Evolutionary conservation across 1,140 invertebrate species (phyloP), one percentile per base, ranked within the genome.

Genomic region (Arctopsyche grandis): DNA sequence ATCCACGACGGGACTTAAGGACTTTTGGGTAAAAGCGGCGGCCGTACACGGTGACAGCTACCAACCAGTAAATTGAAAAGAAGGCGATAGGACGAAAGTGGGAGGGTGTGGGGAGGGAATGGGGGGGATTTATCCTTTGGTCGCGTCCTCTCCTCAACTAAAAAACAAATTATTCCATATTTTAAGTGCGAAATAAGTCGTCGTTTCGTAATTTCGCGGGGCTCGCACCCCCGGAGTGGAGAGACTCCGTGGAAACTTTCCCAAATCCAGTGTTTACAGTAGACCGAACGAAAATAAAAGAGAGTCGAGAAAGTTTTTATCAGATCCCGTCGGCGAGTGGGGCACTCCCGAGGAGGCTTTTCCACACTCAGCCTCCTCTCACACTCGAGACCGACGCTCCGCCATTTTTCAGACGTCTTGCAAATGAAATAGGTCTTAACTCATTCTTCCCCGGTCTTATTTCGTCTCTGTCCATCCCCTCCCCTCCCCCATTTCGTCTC

Each of bases 371-470:
- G 16, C 43, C 10, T n/a, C n/a, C n/a, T 5, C 38, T 60, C 69
- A 16, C 70, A 63, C 58, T 75, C 52, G n/a, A 38, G 29, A 38
- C 12, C 16, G 9, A 26, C 22, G 21, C 24, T 24, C 12, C 21
- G 22, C 69, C 46, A 82, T 80, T 80, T 82, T 78, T 80, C 81
- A 79, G 78, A 82, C 70, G 76, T 75, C 81, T 82, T 80, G 78
- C 78, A 78, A 80, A 82, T 82, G 81, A 82, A 82, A 82, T 79
- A 77, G 81, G 78, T 76, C 78, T 80, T 82, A 44, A 82, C 76
- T 82, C 81, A 82, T 82, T 82, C 80, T 82, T 80, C 75, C 9
- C 48, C 4, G 22, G 19, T 63, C 63, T 76, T 63, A 43, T 76
- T 60, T 76, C 38, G 58, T 60, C n/a, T 60, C 21, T 66, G 48